phyloP scores from a whole-genome alignment of 1,140 invertebrate species.

The Heliconius melpomene region DNA sequence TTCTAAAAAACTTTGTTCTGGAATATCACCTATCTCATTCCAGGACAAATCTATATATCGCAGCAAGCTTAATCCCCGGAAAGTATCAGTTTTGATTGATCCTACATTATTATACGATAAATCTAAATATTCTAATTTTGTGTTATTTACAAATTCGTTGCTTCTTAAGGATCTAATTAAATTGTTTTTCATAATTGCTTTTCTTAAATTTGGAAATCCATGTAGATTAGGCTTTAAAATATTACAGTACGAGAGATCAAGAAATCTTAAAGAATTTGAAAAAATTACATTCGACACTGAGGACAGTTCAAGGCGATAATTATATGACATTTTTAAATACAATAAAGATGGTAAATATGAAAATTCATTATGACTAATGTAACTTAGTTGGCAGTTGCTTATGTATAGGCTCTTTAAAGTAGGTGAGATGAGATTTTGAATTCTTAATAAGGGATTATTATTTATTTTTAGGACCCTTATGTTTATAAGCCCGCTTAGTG shows the following conservation, averaged over 20 bases:
- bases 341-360: slow-evolving; percentile 77
- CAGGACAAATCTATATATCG: slow-evolving; percentile 84
- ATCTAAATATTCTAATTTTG: slow-evolving; percentile 83
- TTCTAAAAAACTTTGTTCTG: slow-evolving; percentile 79
- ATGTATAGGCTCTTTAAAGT: slow-evolving; percentile 81
- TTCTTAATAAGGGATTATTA: slow-evolving; percentile 76
- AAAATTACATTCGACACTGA: slow-evolving; percentile 65
- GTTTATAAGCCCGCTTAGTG: slow-evolving; percentile 78
- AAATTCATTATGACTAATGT: slow-evolving; percentile 75
- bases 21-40: slow-evolving; percentile 83
- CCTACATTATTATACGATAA: slow-evolving; percentile 84
- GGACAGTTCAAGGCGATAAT: slow-evolving; percentile 78
- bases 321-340: slow-evolving; percentile 79
- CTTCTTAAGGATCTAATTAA: slow-evolving; percentile 81
- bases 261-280: slow-evolving; percentile 79
- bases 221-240: slow-evolving; percentile 82
- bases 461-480: slow-evolving; percentile 80
- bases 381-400: slow-evolving; percentile 80
- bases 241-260: slow-evolving; percentile 85
- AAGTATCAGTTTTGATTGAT: slow-evolving; percentile 80
- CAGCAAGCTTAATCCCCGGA: slow-evolving; percentile 81
- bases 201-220: slow-evolving; percentile 82
- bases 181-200: slow-evolving; percentile 83
- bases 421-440: slow-evolving; percentile 78
- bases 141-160: slow-evolving; percentile 83